Percentiles rank a stretch among this genome's conserved stretches.
phyloP scores from a whole-genome alignment of 2,113 vertebrate genomes.

The Strigops habroptila region DNA sequence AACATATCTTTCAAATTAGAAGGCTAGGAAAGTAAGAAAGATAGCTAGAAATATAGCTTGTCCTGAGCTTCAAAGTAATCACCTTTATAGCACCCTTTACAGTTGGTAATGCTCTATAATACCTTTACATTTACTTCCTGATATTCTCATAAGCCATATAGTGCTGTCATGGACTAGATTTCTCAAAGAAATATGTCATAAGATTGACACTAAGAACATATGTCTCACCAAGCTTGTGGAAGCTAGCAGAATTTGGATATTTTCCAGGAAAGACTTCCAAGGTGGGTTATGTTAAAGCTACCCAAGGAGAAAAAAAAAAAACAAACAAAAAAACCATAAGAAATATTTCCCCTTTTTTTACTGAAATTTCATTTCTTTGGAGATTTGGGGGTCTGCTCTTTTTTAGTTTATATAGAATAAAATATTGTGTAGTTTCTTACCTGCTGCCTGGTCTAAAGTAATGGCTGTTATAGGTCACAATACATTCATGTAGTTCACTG shows the following conservation, averaged over 20 bases:
- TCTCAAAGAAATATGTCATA: neutral
- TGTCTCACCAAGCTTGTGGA: neutral
- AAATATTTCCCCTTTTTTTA: neutral
- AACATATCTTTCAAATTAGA: conserved; percentile 58
- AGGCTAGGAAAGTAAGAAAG: conserved; percentile 33
- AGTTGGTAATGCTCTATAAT: conserved; percentile 25
- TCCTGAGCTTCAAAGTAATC: conserved; percentile 17
- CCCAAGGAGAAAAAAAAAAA: neutral
- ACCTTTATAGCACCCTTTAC: conserved; percentile 35
- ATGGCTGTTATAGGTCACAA: neutral
- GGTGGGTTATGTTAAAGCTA: neutral
- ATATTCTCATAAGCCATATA: conserved; percentile 11
- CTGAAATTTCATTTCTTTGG: neutral
- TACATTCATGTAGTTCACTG: neutral
- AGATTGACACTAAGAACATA: neutral
- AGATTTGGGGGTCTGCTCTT: neutral
- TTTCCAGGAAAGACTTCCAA: neutral
- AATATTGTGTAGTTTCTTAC: neutral
- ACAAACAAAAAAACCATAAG: accelerated
- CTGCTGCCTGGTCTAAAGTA: neutral
- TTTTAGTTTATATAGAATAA: neutral
- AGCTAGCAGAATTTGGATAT: neutral
- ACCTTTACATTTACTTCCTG: neutral
- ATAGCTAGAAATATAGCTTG: neutral
- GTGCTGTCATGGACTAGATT: neutral